Evolutionary conservation across 1,140 invertebrate species (phyloP), one percentile per base, ranked within the genome.

Genomic region (Asobara japonica): DNA sequence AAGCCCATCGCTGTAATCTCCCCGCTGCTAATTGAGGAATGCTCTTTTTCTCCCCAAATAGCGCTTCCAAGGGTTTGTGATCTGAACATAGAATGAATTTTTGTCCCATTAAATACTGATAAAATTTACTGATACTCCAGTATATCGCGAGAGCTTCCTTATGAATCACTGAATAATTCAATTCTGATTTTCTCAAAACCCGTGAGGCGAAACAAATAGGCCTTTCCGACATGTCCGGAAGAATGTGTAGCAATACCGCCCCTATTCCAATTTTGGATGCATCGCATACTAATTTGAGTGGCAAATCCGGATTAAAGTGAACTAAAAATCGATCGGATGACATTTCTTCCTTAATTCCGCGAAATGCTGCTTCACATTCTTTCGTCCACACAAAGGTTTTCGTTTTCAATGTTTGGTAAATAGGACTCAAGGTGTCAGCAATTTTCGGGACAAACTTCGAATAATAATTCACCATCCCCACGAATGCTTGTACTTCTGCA

Each of bases 381-480:
- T 77, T 56, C 16, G 76, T 72, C 83, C 84, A 87, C 1, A 45
- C 10, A 71, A 83, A 86, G 5, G 65, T 80, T 77, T 77, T 84
- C 11, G 22, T 82, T 62, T 83, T 79, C 30, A 80, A 66, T 3
- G 88, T 77, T 10, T 81, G 38, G 48, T 83, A 82, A 29, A 89
- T 72, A 16, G 83, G 84, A 11, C 22, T 30, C 27, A 75, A 11
- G 7, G 69, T 70, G 6, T 31, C 30, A 20, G 72, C 62, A 8
- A 71, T 38, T 4, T 84, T 82, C 4, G 74, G 79, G 8, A 88
- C 78, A 69, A 90, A 89, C 38, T 81, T 78, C 2, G 81, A 74
- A 76, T 89, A 89, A 76, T 86, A 90, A 29, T 81, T 83, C 3
- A 85, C 78, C 74, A 89, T 78, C 3, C 88, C 87, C 2, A 89